These are phyloP conservation scores for Invenusta paracnida DNA, from an alignment of 2,888 invertebrate species.

Conservation along the genomic window DNA sequence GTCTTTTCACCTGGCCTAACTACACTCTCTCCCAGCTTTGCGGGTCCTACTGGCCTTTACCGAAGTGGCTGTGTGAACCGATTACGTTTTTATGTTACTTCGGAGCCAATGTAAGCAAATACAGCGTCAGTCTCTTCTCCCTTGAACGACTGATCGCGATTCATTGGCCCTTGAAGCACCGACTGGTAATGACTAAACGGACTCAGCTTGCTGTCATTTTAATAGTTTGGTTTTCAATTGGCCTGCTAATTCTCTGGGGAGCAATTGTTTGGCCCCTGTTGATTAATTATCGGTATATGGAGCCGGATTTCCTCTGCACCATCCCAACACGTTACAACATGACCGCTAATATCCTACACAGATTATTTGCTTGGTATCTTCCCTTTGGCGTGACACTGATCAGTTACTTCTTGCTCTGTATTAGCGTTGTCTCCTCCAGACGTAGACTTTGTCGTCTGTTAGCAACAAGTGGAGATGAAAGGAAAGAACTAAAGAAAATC, in stretches of 20 bases:
- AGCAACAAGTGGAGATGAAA: not conserved
- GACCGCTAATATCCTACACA: not conserved
- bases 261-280: not conserved
- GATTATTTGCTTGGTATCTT: not conserved
- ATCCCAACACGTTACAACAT: not conserved
- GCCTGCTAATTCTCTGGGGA: not conserved
- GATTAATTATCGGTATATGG: not conserved
- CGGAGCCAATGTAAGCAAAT: not conserved
- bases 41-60: not conserved
- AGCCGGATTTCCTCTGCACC: not conserved
- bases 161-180: not conserved
- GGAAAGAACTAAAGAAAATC: not conserved
- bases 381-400: not conserved
- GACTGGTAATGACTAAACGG: not conserved
- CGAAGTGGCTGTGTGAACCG: not conserved
- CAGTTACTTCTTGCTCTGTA: not conserved
- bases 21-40: not conserved
- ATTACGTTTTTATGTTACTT: not conserved
- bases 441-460: not conserved
- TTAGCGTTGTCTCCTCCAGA: not conserved
- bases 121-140: not conserved
- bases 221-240: not conserved
- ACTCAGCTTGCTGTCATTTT: not conserved
- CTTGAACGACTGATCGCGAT: not conserved
- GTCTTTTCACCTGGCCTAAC: not conserved